phyloP scores from a whole-genome alignment of 2,797 vertebrate species.

The Anabacerthia variegaticeps region DNA sequence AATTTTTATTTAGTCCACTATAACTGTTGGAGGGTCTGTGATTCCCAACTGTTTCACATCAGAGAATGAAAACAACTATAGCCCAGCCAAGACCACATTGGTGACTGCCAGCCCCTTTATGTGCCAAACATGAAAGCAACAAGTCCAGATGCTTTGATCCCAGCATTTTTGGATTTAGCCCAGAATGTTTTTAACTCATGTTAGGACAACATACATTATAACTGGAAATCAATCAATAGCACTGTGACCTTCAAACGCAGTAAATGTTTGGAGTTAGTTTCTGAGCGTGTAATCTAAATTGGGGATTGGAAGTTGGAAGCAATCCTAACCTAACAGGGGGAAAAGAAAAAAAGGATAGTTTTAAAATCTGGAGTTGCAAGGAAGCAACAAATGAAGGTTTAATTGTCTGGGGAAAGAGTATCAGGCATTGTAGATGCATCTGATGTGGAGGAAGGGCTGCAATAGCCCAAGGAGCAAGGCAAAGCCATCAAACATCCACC shows the following conservation, averaged over 20 bases:
- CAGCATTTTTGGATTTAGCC: conserved; percentile 81
- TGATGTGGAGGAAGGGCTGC: conserved; percentile 32
- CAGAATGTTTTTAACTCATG: conserved; percentile 80
- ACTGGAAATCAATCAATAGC: conserved; percentile 87
- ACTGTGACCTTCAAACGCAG: conserved; percentile 81
- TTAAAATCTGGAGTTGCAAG: conserved; percentile 74
- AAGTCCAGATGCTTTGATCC: conserved; percentile 85
- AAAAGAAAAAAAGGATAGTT: conserved; percentile 57
- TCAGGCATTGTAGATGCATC: conserved; percentile 38
- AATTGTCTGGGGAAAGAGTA: conserved; percentile 64
- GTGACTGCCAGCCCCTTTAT: conserved; percentile 85
- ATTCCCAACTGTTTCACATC: conserved; percentile 87
- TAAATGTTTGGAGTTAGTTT: conserved; percentile 82
- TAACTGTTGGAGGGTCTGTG: conserved; percentile 80
- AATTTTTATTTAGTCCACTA: conserved; percentile 85
- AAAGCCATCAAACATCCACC: neutral
- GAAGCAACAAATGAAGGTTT: conserved; percentile 77
- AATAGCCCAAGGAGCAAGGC: neutral
- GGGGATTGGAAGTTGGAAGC: conserved; percentile 80
- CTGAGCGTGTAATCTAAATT: conserved; percentile 82
- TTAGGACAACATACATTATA: conserved; percentile 85
- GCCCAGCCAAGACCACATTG: conserved; percentile 84
- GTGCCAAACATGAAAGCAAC: conserved; percentile 87
- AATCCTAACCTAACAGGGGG: conserved; percentile 75
- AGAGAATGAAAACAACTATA: conserved; percentile 83